Evolutionary conservation across 1,140 invertebrate genomes (phyloP).

Genomic region (Calosoma granatense): DNA sequence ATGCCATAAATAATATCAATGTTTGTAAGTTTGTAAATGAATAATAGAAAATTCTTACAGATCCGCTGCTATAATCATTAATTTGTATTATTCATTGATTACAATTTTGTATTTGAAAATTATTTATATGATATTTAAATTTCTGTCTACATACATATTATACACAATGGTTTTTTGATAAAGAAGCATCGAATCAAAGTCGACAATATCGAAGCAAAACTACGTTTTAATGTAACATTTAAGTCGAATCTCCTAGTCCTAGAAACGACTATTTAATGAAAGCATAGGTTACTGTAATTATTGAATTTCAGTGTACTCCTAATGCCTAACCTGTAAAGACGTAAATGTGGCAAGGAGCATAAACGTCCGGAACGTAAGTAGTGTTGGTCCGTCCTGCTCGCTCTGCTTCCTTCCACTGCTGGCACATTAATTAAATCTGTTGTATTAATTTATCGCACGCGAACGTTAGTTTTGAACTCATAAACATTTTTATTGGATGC

Average conservation of each 20-base stretch:
- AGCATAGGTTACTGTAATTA: background rate
- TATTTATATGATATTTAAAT: too few relatives aligned
- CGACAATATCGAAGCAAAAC: too few relatives aligned
- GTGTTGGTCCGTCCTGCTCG: too few relatives aligned
- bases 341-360: background rate
- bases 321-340: background rate
- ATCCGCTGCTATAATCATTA: background rate
- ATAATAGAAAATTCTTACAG: background rate
- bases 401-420: too few relatives aligned
- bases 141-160: too few relatives aligned
- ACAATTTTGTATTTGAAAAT: background rate
- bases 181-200: too few relatives aligned
- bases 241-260: too few relatives aligned
- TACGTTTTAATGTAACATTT: too few relatives aligned
- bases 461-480: constrained; percentile 20
- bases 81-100: background rate
- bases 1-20: background rate
- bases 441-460: constrained; percentile 24
- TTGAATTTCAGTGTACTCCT: background rate
- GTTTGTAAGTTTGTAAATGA: background rate
- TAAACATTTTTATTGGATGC: constrained; percentile 24
- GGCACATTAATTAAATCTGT: constrained; percentile 26
- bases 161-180: too few relatives aligned
- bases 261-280: background rate
- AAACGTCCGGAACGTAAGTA: background rate